Conservation (phyloP, 2,888 invertebrate genomes). For the Rapana venosa region DNA sequence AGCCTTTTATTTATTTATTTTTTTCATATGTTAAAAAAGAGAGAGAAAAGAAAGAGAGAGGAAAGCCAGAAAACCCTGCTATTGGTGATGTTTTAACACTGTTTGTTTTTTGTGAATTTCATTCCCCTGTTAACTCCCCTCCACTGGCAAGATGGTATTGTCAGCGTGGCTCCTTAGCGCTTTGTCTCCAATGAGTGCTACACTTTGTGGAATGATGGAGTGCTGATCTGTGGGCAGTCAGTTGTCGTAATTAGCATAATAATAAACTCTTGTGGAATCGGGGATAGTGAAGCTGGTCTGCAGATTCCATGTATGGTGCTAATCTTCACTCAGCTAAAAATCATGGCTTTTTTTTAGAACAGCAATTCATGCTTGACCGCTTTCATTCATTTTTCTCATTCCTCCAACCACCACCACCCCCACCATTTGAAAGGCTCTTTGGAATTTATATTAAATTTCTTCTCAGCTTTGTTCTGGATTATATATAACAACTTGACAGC, state of each 20-base stretch:
- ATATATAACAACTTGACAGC: background rate
- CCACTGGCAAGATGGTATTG: background rate
- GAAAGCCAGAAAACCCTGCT: too few species aligned
- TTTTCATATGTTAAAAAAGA: background rate
- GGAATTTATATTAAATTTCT: background rate
- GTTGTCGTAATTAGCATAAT: constrained; percentile 11
- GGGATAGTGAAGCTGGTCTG: background rate
- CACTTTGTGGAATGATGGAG: constrained; percentile 12
- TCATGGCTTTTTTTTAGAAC: background rate
- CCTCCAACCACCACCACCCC: background rate
- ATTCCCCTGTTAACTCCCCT: background rate
- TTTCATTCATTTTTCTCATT: background rate
- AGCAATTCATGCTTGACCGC: constrained; percentile 1
- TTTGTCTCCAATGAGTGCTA: background rate
- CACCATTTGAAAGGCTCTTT: too few species aligned
- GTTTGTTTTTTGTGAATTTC: background rate
- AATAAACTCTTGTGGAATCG: background rate
- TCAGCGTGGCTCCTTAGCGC: background rate
- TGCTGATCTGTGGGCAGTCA: background rate
- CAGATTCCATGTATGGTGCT: constrained; percentile 37
- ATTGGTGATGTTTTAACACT: background rate
- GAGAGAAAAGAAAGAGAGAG: too few species aligned
- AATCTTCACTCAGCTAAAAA: constrained; percentile 31
- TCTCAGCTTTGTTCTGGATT: background rate
- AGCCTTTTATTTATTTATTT: constrained; percentile 27